These are phyloP conservation scores for Apodemia hepburni DNA, from an alignment of 2,888 invertebrate genomes.

Conservation along the genomic window DNA sequence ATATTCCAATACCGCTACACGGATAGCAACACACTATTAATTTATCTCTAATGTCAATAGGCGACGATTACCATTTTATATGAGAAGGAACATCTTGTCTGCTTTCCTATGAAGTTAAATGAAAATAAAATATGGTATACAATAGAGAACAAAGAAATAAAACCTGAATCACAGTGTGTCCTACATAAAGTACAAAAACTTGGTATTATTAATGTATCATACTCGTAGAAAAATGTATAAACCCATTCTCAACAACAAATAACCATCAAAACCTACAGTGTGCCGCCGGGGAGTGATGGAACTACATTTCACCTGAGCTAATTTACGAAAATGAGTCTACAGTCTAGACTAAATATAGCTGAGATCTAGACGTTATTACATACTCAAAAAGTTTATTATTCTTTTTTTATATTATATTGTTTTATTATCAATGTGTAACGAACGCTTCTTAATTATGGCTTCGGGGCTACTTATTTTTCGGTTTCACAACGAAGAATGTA, in stretches of 20 bases:
- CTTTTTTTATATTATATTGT: background rate
- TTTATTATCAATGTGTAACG: background rate
- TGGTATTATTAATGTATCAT: background rate
- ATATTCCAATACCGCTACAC: too few relatives aligned
- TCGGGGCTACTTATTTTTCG: background rate
- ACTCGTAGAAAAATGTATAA: background rate
- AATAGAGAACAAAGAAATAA: background rate
- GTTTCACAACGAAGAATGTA: background rate
- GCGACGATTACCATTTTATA: too few relatives aligned
- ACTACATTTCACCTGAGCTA: constrained; percentile 7
- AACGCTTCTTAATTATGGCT: background rate
- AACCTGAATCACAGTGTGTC: background rate
- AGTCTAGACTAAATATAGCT: constrained; percentile 2
- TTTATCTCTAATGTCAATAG: too few relatives aligned
- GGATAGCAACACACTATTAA: too few relatives aligned
- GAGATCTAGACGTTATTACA: constrained; percentile 2
- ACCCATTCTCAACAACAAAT: constrained; percentile 4
- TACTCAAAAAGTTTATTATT: constrained; percentile 1
- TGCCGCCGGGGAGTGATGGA: constrained; percentile 6
- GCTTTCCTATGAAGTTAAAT: background rate
- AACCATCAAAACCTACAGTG: constrained; percentile 4
- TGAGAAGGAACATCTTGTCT: too few relatives aligned
- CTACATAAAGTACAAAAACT: constrained; percentile 4
- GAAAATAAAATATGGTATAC: background rate
- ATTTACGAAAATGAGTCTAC: constrained; percentile 12